Percentiles rank a stretch among this genome's conserved stretches.
These are phyloP conservation scores for Salticus scenicus DNA, from an alignment of 2,888 invertebrate genomes.

Conservation along the genomic window DNA sequence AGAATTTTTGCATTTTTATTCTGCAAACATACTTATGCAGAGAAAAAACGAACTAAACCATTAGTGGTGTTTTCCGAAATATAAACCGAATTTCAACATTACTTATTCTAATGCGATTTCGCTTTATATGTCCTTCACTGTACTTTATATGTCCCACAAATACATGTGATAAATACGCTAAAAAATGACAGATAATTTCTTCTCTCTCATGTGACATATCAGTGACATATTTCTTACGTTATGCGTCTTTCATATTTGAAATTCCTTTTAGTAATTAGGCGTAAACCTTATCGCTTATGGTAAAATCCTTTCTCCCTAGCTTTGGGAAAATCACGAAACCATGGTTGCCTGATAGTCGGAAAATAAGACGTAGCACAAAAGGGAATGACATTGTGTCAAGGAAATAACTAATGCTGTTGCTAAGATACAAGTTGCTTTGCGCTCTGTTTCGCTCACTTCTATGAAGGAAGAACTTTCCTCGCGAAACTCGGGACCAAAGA, in stretches of 20 bases:
- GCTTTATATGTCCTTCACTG: no score
- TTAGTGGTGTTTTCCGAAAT: no score
- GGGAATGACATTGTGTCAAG: neutral
- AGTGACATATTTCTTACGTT: neutral
- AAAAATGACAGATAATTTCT: no score
- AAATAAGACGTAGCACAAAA: neutral
- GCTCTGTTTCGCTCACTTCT: constrained; percentile 15
- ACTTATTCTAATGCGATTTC: no score
- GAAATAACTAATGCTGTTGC: constrained; percentile 34
- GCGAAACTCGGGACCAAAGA: neutral
- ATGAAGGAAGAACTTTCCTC: neutral
- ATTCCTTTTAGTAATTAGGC: constrained; percentile 3
- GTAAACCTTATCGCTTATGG: constrained; percentile 6
- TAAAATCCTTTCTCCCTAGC: neutral
- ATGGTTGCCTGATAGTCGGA: neutral
- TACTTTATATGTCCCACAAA: no score
- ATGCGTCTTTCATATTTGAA: neutral
- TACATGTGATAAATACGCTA: no score
- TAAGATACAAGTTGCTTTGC: constrained; percentile 21
- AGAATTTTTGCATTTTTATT: no score
- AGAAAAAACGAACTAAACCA: no score
- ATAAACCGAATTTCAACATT: no score
- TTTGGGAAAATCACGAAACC: neutral
- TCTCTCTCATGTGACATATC: no score
- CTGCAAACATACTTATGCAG: no score